Conservation (phyloP, 2,797 vertebrate species). For the Discoglossus pictus region DNA sequence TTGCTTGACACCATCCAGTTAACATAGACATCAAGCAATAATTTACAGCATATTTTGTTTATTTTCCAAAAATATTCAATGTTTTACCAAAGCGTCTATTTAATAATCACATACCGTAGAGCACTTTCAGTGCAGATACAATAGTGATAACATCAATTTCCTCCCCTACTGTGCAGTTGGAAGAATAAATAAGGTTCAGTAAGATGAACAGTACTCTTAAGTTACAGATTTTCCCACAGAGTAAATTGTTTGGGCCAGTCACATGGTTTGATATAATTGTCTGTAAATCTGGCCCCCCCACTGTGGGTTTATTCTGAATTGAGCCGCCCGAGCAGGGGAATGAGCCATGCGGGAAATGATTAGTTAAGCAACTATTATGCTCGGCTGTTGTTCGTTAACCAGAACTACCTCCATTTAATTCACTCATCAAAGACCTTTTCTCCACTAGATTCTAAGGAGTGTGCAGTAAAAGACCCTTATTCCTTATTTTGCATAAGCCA, state of each 20-base stretch:
- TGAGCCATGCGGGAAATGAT: conserved; percentile 54
- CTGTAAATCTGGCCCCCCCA: conserved; percentile 54
- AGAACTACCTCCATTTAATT: conserved; percentile 47
- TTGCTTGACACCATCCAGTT: background rate
- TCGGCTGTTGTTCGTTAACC: conserved; percentile 46
- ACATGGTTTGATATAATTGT: conserved; percentile 59
- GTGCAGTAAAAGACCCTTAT: conserved; percentile 49
- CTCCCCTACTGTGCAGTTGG: conserved; percentile 62
- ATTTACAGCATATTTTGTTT: conserved; percentile 11
- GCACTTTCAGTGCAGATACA: conserved; percentile 34
- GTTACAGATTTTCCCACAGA: conserved; percentile 62
- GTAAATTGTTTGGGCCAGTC: conserved; percentile 67
- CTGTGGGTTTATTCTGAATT: conserved; percentile 58
- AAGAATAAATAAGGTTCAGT: conserved; percentile 57
- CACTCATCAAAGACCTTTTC: conserved; percentile 33
- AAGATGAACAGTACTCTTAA: conserved; percentile 57
- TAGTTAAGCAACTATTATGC: conserved; percentile 62
- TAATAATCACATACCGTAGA: conserved; percentile 13
- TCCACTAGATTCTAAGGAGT: conserved; percentile 38
- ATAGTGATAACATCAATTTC: conserved; percentile 55
- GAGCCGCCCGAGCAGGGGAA: conserved; percentile 60
- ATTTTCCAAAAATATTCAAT: conserved; percentile 5
- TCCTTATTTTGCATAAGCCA: conserved; percentile 20
- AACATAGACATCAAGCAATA: background rate
- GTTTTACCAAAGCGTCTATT: conserved; percentile 17